Evolutionary conservation across 2,113 vertebrate species (phyloP).

Genomic region (Garra rufa): DNA sequence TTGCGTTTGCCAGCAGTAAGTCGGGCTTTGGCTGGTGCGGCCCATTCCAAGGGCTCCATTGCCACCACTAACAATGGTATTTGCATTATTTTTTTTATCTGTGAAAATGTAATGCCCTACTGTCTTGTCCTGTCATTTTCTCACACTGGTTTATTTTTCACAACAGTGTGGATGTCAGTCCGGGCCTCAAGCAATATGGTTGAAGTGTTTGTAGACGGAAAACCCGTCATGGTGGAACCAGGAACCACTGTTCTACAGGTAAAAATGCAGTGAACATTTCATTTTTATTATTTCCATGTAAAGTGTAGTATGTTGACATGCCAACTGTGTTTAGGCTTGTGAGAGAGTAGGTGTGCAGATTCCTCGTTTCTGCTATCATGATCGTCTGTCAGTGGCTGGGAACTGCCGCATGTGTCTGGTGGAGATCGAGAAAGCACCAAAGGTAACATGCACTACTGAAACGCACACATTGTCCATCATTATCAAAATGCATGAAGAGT

Average conservation of each 20-base stretch:
- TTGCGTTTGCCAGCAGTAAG: constrained; percentile 80
- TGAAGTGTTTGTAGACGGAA: constrained; percentile 94
- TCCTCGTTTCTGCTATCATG: constrained; percentile 95
- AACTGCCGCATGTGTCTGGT: constrained; percentile 98
- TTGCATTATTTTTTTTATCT: constrained; percentile 18
- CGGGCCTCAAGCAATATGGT: constrained; percentile 85
- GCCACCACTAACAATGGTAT: constrained; percentile 76
- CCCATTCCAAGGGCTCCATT: constrained; percentile 70
- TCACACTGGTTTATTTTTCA: neutral
- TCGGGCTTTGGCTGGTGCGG: constrained; percentile 76
- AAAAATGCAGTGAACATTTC: constrained; percentile 28
- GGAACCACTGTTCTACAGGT: constrained; percentile 96
- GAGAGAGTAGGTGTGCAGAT: constrained; percentile 94
- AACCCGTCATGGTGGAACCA: constrained; percentile 86
- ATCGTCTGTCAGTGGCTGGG: constrained; percentile 92
- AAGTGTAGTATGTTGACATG: neutral
- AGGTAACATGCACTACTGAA: constrained; percentile 73
- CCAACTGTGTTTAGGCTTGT: constrained; percentile 79
- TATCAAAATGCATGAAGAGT: neutral
- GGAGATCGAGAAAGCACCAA: constrained; percentile 94
- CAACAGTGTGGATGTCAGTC: constrained; percentile 77
- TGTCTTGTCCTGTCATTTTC: neutral
- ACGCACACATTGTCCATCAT: no score
- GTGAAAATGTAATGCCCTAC: neutral
- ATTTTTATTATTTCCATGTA: neutral